A percentile compares a stretch with the other conserved stretches of the same genome.
Evolutionary conservation across 2,113 vertebrate species (phyloP).

Genomic region (Sebastes schlegelii): DNA sequence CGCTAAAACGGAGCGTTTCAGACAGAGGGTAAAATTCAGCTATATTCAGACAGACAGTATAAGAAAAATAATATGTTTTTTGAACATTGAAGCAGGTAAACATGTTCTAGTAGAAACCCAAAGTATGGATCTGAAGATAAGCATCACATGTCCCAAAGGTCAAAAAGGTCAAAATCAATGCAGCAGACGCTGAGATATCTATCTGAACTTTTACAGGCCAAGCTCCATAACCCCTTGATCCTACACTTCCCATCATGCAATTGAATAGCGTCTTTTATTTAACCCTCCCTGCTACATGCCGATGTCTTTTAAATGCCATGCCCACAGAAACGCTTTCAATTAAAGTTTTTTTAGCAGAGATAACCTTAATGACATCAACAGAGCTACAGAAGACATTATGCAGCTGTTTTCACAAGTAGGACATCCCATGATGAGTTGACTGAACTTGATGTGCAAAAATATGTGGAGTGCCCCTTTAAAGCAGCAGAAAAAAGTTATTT

Average conservation of each 20-base stretch:
- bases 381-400: not conserved
- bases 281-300: not conserved
- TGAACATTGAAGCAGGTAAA: too few relatives aligned
- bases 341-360: too few relatives aligned
- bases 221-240: not conserved
- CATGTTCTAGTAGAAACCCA: too few relatives aligned
- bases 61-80: too few relatives aligned
- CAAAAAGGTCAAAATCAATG: too few relatives aligned
- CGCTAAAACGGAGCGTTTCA: too few relatives aligned
- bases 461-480: not conserved
- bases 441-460: not conserved
- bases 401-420: not conserved
- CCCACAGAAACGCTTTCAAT: not conserved
- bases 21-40: too few relatives aligned
- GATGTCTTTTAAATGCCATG: not conserved
- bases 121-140: too few relatives aligned
- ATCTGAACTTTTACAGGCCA: not conserved
- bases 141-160: too few relatives aligned
- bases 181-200: not conserved
- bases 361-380: slow-evolving; percentile 7
- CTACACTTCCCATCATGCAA: not conserved
- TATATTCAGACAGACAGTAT: too few relatives aligned
- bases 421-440: not conserved
- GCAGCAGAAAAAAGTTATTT: too few relatives aligned
- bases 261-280: not conserved